Conservation (phyloP, 2,113 vertebrate species). For the Poeciliopsis turrubarensis region DNA sequence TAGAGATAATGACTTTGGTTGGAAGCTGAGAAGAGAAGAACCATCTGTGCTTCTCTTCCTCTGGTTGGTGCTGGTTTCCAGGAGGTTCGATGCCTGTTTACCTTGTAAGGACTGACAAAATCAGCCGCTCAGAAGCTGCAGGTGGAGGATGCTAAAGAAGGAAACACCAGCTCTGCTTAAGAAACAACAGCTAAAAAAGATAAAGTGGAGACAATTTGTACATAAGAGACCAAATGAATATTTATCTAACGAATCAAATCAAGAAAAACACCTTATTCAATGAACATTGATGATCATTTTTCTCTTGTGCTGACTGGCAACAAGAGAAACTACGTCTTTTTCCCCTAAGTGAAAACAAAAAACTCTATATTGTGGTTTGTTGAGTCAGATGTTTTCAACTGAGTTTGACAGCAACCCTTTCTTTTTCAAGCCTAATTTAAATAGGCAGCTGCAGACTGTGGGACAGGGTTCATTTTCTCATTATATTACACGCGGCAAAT, state of each 20-base stretch:
- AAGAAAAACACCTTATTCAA: too few relatives aligned
- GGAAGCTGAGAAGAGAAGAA: slow-evolving; percentile 37
- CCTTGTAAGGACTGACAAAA: slow-evolving; percentile 14
- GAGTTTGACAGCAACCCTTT: neutral
- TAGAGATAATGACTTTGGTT: slow-evolving; percentile 11
- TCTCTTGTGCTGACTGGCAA: too few relatives aligned
- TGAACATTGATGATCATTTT: too few relatives aligned
- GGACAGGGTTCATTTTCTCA: slow-evolving; percentile 3
- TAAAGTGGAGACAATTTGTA: neutral
- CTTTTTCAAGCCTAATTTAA: neutral
- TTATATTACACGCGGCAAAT: neutral
- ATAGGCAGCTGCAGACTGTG: slow-evolving; percentile 3
- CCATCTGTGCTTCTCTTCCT: slow-evolving; percentile 40
- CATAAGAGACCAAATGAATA: too few relatives aligned
- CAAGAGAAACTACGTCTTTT: too few relatives aligned
- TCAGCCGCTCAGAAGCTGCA: slow-evolving; percentile 36
- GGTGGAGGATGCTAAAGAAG: neutral
- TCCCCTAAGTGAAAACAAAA: neutral
- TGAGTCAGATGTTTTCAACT: neutral
- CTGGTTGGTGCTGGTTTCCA: slow-evolving; percentile 40
- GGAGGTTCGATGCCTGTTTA: slow-evolving; percentile 17
- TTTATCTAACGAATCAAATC: too few relatives aligned
- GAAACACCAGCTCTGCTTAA: slow-evolving; percentile 24
- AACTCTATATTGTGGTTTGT: neutral
- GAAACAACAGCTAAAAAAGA: slow-evolving; percentile 3